These are phyloP conservation scores for Harpagus bidentatus DNA, from an alignment of 2,113 vertebrate genomes.

Conservation along the genomic window DNA sequence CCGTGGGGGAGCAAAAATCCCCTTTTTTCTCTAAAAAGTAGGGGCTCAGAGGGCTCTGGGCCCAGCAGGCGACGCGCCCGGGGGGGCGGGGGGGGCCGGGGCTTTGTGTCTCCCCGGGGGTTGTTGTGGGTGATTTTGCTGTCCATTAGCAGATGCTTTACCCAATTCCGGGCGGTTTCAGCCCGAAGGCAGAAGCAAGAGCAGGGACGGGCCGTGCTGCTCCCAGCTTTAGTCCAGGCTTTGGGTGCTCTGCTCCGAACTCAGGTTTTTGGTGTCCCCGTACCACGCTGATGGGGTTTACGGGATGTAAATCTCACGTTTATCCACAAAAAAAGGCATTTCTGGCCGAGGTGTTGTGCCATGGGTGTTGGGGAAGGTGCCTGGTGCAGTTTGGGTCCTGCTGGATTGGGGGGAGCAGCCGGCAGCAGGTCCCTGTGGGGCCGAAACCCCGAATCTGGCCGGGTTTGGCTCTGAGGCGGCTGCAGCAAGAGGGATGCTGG, in stretches of 20 bases:
- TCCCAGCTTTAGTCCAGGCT: background rate
- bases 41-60: background rate
- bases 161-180: background rate
- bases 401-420: background rate
- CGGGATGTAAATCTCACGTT: rapidly evolving
- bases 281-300: no score
- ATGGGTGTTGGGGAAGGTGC: background rate
- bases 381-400: no score
- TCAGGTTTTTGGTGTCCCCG: no score
- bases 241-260: background rate
- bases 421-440: rapidly evolving
- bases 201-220: no score
- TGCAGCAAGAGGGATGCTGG: no score
- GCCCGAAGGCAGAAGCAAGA: background rate
- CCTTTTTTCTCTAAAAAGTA: background rate
- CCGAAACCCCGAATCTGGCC: background rate
- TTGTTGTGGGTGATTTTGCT: background rate
- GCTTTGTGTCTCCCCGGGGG: no score
- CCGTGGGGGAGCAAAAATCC: background rate
- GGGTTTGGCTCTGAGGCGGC: no score
- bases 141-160: background rate
- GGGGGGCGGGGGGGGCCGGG: no score
- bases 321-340: background rate
- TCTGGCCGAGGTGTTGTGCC: background rate
- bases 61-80: no score